Conservation (phyloP, 1,140 invertebrate species). For the Saccostrea glomerata region DNA sequence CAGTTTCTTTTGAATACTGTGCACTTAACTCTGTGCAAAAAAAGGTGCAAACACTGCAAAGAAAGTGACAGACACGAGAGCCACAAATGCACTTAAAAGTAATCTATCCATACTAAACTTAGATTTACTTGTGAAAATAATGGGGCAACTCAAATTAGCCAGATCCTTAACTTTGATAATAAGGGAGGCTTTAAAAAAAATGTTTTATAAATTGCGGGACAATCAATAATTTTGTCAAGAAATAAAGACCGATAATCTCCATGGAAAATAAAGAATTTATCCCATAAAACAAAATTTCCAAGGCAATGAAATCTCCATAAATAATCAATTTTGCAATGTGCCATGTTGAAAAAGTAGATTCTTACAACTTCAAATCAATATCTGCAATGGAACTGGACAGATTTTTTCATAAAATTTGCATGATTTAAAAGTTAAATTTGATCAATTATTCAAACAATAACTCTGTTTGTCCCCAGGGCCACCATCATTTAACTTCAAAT, state of each 20-base stretch:
- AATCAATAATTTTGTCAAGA: slow-evolving; percentile 44
- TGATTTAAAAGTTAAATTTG: slow-evolving; percentile 42
- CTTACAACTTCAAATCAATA: slow-evolving; percentile 46
- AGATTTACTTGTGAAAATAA: slow-evolving; percentile 11
- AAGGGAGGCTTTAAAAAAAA: slow-evolving; percentile 22
- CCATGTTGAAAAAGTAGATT: slow-evolving; percentile 45
- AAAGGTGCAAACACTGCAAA: not conserved
- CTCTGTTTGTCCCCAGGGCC: slow-evolving; percentile 16
- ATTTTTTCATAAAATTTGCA: slow-evolving; percentile 47
- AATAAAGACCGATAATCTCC: slow-evolving; percentile 40
- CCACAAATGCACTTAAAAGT: slow-evolving; percentile 10
- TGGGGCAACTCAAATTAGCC: slow-evolving; percentile 32
- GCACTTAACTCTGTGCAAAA: slow-evolving; percentile 1
- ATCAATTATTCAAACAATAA: slow-evolving; percentile 48
- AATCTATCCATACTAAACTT: slow-evolving; percentile 28
- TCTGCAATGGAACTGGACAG: slow-evolving; percentile 25
- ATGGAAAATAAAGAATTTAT: slow-evolving; percentile 43
- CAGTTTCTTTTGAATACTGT: not conserved
- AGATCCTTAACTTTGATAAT: slow-evolving; percentile 36
- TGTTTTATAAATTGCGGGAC: slow-evolving; percentile 36
- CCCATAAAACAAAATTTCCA: slow-evolving; percentile 45
- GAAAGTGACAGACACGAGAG: slow-evolving; percentile 11
- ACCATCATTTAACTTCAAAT: slow-evolving; percentile 38
- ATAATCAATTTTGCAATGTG: slow-evolving; percentile 45
- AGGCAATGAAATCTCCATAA: slow-evolving; percentile 44